phyloP scores from a whole-genome alignment of 2,797 vertebrate species.

The Peromyscus nudipes region DNA sequence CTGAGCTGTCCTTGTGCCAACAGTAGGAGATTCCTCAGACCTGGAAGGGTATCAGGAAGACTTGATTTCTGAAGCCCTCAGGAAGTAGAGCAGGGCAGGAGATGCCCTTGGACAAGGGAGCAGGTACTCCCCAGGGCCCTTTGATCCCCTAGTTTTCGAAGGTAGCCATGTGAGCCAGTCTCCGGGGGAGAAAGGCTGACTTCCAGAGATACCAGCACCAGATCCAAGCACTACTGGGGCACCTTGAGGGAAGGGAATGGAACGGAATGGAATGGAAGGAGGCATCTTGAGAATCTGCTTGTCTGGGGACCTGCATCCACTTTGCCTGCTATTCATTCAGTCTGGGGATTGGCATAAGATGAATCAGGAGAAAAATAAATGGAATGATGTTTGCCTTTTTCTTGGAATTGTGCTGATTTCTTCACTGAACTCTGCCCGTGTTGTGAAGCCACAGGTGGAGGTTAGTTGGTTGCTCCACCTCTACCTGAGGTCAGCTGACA shows the following conservation, averaged over 20 bases:
- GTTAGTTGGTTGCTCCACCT: slow-evolving; percentile 67
- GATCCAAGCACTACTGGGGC: slow-evolving; percentile 4
- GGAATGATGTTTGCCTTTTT: slow-evolving; percentile 74
- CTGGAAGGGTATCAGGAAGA: not conserved
- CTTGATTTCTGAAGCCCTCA: slow-evolving; percentile 1
- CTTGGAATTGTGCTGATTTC: slow-evolving; percentile 80
- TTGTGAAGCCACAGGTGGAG: slow-evolving; percentile 64
- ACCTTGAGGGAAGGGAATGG: not conserved
- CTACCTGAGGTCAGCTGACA: slow-evolving; percentile 51
- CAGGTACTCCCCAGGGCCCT: not conserved
- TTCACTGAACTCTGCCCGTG: slow-evolving; percentile 79
- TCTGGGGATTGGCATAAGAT: slow-evolving; percentile 71
- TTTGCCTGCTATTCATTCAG: not conserved
- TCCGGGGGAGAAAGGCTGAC: not conserved
- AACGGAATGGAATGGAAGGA: not conserved
- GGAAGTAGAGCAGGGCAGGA: not conserved
- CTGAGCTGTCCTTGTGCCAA: slow-evolving; percentile 18
- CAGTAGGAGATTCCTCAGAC: not conserved
- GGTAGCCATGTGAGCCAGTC: not conserved
- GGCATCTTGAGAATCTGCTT: slow-evolving; percentile 41
- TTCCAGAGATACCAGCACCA: not conserved
- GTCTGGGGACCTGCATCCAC: not conserved
- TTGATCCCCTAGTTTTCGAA: not conserved
- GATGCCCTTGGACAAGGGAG: not conserved
- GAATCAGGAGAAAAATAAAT: slow-evolving; percentile 81